phyloP scores from a whole-genome alignment of 2,113 vertebrate genomes.

The Chrysemys picta region DNA sequence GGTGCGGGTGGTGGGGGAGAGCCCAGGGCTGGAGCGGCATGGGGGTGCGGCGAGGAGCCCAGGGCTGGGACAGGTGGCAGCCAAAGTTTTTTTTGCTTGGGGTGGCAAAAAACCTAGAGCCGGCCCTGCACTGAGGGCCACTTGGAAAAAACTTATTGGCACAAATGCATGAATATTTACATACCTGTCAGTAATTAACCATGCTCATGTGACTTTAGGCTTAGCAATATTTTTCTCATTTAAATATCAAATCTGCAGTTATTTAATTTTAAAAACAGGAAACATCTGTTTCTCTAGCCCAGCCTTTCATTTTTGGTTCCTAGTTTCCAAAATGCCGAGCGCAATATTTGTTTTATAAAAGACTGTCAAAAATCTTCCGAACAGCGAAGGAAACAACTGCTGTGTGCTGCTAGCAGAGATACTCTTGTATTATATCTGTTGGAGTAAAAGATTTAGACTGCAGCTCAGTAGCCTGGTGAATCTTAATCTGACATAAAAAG shows the following conservation, averaged over 20 bases:
- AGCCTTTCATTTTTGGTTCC: background rate
- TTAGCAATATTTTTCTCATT: constrained; percentile 25
- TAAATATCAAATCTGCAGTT: constrained; percentile 30
- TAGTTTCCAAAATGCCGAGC: background rate
- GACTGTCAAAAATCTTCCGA: background rate
- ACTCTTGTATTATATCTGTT: background rate
- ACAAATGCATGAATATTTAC: background rate
- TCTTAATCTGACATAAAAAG: background rate
- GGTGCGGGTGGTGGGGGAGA: too few relatives aligned
- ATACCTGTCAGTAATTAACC: background rate
- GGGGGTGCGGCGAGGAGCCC: too few relatives aligned
- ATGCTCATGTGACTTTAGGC: background rate
- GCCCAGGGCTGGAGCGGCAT: too few relatives aligned
- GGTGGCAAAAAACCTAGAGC: too few relatives aligned
- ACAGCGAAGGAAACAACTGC: background rate
- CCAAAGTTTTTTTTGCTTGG: too few relatives aligned
- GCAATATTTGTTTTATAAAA: background rate
- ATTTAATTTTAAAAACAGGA: background rate
- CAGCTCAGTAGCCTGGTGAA: background rate
- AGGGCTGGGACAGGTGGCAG: too few relatives aligned
- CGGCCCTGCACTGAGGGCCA: background rate
- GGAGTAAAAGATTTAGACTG: background rate
- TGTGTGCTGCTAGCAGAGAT: background rate
- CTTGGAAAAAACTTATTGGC: background rate
- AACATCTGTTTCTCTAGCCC: constrained; percentile 9